Percentiles rank a stretch among this genome's conserved stretches.
Evolutionary conservation across 2,797 vertebrate genomes (phyloP).

Genomic region (Sciurus vulgaris): DNA sequence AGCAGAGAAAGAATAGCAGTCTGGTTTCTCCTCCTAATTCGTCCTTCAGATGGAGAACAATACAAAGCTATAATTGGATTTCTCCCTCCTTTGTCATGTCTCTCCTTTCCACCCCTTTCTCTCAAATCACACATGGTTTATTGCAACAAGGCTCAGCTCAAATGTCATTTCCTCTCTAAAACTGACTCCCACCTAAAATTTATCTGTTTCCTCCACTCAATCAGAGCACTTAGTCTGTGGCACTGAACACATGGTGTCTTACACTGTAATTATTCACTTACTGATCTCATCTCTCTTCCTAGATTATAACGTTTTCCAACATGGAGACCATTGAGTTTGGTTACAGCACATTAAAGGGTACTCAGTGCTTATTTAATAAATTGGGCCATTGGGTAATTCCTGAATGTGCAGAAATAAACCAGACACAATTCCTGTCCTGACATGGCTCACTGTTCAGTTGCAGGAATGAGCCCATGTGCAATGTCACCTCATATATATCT

Average conservation of each 20-base stretch:
- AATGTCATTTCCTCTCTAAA: constrained; percentile 49
- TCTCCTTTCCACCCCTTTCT: background rate
- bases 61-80: background rate
- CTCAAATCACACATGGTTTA: background rate
- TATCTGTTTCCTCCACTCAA: constrained; percentile 26
- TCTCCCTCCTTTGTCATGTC: background rate
- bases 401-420: background rate
- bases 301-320: background rate
- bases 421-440: background rate
- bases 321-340: background rate
- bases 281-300: background rate
- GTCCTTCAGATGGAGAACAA: constrained; percentile 48
- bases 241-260: background rate
- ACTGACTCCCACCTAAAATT: constrained; percentile 10
- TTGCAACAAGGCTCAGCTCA: background rate
- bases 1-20: background rate
- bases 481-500: background rate
- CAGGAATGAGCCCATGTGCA: background rate
- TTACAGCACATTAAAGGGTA: background rate
- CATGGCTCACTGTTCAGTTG: background rate
- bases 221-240: background rate
- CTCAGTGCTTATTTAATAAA: background rate
- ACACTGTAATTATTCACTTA: background rate
- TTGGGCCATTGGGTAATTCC: background rate
- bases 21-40: background rate